phyloP scores from a whole-genome alignment of 2,888 invertebrate genomes.

The Ommatoiulus sabulosus region DNA sequence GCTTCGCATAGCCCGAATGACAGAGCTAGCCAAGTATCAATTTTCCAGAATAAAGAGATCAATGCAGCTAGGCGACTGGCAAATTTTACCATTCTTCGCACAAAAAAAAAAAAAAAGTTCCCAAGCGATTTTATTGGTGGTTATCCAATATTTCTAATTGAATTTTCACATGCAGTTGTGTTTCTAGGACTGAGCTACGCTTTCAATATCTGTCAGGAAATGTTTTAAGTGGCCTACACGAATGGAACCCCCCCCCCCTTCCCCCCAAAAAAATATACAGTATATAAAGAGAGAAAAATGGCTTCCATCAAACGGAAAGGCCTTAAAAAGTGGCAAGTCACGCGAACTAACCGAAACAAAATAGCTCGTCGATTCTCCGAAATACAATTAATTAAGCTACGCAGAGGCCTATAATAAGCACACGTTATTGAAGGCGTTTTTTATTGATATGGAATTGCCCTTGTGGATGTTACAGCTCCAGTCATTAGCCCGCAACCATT shows the following conservation, averaged over 20 bases:
- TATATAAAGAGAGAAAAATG: constrained; percentile 9
- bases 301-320: neutral
- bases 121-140: neutral
- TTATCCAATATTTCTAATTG: neutral
- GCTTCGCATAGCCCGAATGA: neutral
- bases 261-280: no score
- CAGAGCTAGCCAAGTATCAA: neutral
- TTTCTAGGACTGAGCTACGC: neutral
- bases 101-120: neutral
- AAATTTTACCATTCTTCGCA: neutral
- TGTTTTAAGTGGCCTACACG: neutral
- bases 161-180: constrained; percentile 7
- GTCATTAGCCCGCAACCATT: neutral
- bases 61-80: neutral
- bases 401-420: constrained; percentile 7
- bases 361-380: neutral
- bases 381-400: constrained; percentile 14
- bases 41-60: constrained; percentile 1
- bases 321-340: constrained; percentile 17
- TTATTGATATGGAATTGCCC: constrained; percentile 17
- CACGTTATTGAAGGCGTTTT: constrained; percentile 18
- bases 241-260: neutral
- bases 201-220: constrained; percentile 35
- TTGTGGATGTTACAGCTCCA: neutral
- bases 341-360: constrained; percentile 15